phyloP scores from a whole-genome alignment of 2,113 vertebrate species.

The Prochilodus magdalenae region DNA sequence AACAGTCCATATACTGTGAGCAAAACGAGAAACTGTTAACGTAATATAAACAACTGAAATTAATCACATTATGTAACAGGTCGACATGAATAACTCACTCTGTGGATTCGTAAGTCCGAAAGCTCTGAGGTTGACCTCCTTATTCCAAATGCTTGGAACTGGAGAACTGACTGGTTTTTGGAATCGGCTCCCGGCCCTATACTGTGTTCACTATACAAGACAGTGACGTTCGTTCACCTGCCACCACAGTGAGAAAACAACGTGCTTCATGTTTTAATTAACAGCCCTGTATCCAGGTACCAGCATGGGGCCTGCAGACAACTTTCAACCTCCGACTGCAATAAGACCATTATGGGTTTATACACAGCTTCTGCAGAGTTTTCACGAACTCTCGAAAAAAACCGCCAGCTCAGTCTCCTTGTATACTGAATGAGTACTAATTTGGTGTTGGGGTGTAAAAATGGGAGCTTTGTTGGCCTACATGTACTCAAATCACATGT shows the following conservation, averaged over 20 bases:
- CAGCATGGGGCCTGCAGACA: not conserved
- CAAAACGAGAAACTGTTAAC: too few relatives aligned
- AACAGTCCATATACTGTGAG: too few relatives aligned
- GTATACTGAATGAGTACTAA: not conserved
- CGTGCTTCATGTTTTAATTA: conserved; percentile 18
- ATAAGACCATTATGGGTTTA: not conserved
- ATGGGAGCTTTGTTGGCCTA: not conserved
- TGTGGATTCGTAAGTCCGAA: not conserved
- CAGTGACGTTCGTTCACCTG: not conserved
- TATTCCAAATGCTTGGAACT: too few relatives aligned
- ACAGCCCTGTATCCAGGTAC: not conserved
- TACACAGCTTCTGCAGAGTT: conserved; percentile 1
- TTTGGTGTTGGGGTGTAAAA: not conserved
- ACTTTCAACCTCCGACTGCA: conserved; percentile 1
- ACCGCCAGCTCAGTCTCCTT: not conserved
- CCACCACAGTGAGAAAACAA: not conserved
- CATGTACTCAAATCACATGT: too few relatives aligned
- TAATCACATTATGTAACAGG: too few relatives aligned
- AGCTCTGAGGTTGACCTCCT: too few relatives aligned
- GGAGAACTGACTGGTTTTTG: too few relatives aligned
- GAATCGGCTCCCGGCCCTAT: not conserved
- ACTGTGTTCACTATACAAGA: not conserved
- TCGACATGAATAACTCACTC: too few relatives aligned
- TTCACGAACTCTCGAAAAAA: not conserved
- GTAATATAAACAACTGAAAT: too few relatives aligned